Evolutionary conservation across 2,797 vertebrate genomes (phyloP).

Genomic region (Xenops minutus): DNA sequence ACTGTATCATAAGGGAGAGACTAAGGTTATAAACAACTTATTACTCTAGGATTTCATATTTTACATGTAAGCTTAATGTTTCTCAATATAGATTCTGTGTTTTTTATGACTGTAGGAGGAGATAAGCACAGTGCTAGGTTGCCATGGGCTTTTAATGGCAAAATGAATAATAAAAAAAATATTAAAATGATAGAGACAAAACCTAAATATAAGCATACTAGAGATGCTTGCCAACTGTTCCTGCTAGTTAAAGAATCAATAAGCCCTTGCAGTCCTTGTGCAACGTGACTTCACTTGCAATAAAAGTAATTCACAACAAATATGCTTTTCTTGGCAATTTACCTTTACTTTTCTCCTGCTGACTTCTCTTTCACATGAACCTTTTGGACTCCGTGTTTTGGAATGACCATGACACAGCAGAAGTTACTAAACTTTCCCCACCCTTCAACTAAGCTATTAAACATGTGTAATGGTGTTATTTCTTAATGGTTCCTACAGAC

Average conservation of each 20-base stretch:
- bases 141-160: slow-evolving; percentile 33
- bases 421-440: slow-evolving; percentile 25
- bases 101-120: slow-evolving; percentile 40
- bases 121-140: slow-evolving; percentile 8
- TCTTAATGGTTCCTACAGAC: slow-evolving; percentile 38
- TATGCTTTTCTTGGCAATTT: background rate
- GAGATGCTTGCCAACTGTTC: background rate
- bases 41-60: slow-evolving; percentile 42
- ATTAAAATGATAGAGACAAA: slow-evolving; percentile 6
- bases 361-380: background rate
- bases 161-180: slow-evolving; percentile 54
- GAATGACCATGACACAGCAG: slow-evolving; percentile 29
- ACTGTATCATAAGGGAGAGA: slow-evolving; percentile 35
- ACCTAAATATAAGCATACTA: background rate
- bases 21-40: slow-evolving; percentile 50
- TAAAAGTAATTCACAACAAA: background rate
- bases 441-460: slow-evolving; percentile 24
- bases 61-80: slow-evolving; percentile 33
- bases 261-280: slow-evolving; percentile 25
- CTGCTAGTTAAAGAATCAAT: slow-evolving; percentile 9
- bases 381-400: slow-evolving; percentile 26
- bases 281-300: background rate
- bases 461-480: background rate
- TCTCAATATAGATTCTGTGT: slow-evolving; percentile 41
- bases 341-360: background rate